Percentiles rank a stretch among this genome's conserved stretches.
Evolutionary conservation across 1,140 invertebrate genomes (phyloP).

Genomic region (Metaphire vulgaris): DNA sequence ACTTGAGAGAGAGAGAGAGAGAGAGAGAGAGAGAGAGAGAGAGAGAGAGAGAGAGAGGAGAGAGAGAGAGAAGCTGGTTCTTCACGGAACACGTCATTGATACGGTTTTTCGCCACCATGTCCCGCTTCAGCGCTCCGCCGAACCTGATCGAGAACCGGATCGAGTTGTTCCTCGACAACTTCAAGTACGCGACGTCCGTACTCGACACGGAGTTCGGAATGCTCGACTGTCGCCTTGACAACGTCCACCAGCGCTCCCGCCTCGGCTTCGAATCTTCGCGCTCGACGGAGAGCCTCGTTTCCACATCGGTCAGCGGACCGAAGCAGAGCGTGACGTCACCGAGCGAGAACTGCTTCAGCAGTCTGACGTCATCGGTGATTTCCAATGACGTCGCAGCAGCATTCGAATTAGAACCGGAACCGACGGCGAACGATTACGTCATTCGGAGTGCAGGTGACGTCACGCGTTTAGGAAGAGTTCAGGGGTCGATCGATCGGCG

Average conservation of each 20-base stretch:
- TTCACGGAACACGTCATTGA: no score
- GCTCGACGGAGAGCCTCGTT: neutral
- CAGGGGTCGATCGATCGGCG: no score
- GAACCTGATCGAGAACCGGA: neutral
- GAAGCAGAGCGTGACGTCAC: constrained; percentile 16
- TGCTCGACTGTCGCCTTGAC: neutral
- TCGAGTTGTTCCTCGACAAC: constrained; percentile 18
- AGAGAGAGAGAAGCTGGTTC: no score
- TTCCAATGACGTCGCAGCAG: neutral
- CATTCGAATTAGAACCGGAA: neutral
- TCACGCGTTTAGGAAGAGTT: no score
- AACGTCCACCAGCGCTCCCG: no score
- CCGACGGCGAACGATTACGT: no score
- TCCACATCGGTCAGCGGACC: constrained; percentile 7
- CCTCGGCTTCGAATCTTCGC: neutral
- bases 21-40: no score
- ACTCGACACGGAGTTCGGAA: neutral
- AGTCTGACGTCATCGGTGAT: constrained; percentile 17
- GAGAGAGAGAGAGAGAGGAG: no score
- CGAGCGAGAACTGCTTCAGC: constrained; percentile 18
- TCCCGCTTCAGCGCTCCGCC: neutral
- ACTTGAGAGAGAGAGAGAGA: no score
- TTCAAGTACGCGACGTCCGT: neutral
- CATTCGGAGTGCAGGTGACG: no score
- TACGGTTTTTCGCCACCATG: no score